These are phyloP conservation scores for Flexamia atlantica DNA, from an alignment of 2,888 invertebrate genomes.

Conservation along the genomic window DNA sequence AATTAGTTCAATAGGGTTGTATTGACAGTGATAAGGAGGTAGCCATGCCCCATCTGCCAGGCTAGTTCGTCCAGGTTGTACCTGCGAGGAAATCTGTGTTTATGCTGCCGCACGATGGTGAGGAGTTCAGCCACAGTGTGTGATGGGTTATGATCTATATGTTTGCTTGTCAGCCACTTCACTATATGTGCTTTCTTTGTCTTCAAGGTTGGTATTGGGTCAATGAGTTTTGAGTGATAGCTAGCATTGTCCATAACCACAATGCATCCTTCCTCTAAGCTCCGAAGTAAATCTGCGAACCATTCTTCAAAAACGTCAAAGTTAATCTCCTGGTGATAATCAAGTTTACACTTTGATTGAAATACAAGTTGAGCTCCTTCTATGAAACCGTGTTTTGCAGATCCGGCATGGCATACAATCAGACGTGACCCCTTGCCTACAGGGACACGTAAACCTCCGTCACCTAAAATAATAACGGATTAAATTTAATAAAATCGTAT, in stretches of 20 bases:
- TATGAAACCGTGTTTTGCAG: not conserved
- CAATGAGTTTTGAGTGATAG: slow-evolving; percentile 2
- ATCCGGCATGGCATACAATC: slow-evolving; percentile 24
- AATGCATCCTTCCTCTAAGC: not conserved
- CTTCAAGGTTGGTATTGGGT: not conserved
- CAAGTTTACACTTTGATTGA: not conserved
- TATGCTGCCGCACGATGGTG: not conserved
- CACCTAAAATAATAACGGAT: too few species aligned
- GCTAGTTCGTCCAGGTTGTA: slow-evolving; percentile 17
- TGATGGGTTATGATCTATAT: not conserved
- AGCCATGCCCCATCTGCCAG: not conserved
- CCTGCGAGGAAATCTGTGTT: not conserved
- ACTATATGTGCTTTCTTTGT: not conserved
- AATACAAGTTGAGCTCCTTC: not conserved
- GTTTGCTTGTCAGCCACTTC: not conserved
- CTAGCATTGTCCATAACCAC: slow-evolving; percentile 19
- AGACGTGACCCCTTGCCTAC: not conserved
- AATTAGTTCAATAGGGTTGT: slow-evolving; percentile 20
- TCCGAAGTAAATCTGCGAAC: not conserved
- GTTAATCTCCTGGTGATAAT: slow-evolving; percentile 31
- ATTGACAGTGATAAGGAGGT: not conserved
- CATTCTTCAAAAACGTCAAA: not conserved
- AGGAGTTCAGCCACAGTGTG: slow-evolving; percentile 1
- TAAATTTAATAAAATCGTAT: too few species aligned
- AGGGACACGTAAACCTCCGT: not conserved